These are phyloP conservation scores for Caretta caretta DNA, from an alignment of 2,113 vertebrate genomes.

Conservation along the genomic window DNA sequence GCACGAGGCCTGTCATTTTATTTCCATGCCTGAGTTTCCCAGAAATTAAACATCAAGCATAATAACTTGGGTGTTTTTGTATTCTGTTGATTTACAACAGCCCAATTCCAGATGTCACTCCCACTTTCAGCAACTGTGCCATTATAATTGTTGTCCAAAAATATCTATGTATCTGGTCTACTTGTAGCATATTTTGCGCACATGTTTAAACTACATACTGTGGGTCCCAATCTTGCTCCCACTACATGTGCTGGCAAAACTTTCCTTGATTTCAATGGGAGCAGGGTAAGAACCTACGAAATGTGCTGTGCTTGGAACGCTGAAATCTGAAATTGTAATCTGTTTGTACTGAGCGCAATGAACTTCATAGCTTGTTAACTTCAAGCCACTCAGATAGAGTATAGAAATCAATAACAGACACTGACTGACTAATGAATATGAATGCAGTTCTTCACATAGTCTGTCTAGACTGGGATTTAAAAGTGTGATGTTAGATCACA, in stretches of 20 bases:
- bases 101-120: neutral
- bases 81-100: neutral
- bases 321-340: no score
- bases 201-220: neutral
- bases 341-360: no score
- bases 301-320: no score
- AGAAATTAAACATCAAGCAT: neutral
- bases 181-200: neutral
- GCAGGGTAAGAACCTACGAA: no score
- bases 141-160: neutral
- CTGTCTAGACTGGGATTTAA: neutral
- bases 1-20: neutral
- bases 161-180: neutral
- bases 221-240: neutral
- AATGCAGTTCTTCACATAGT: no score
- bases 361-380: no score
- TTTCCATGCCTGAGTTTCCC: neutral
- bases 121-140: neutral
- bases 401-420: no score
- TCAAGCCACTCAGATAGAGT: no score
- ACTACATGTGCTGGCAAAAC: no score
- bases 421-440: no score
- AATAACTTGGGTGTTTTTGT: neutral
- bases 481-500: neutral
- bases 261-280: no score